Evolutionary conservation across 1,140 invertebrate species (phyloP), one percentile per base, ranked within the genome.

Genomic region (Matsumurasca onukii): DNA sequence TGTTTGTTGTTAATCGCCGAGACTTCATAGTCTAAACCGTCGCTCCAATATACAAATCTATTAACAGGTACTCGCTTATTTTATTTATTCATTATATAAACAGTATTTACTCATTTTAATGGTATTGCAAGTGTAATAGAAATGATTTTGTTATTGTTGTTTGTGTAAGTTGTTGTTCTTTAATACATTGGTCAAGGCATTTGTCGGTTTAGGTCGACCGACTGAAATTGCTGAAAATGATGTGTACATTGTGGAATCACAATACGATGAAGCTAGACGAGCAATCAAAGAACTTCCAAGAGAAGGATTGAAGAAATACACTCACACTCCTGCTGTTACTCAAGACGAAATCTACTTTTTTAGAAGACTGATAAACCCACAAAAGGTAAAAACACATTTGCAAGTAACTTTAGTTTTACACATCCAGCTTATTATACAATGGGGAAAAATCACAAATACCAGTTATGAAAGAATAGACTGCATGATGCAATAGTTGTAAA

Each of bases 271-370:
- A 79, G 85, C 88, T 20, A 93, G 92, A 75, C 88, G 91, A 70
- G 83, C 91, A 49, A 86, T 94, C 15, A 84, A 86, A 45, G 93
- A 94, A 77, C 79, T 95, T 0, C 84, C 84, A 17, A 81, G 82
- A 52, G 86, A 89, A 20, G 91, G 89, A 2, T 78, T 94, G 55
- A 88, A 95, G 78, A 95, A 94, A 79, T 94, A 91, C 74, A 86
- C 87, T 65, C 90, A 97, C 74, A 90, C 89, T 39, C 85, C 88
- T 15, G 82, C 86, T 20, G 95, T 98, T 2, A 91, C 88, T 9
- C 89, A 95, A 71, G 97, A 99, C 82, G 97, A 99, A 83, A 89
- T 97, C 45, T 95, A 93, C 76, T 93, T 89, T 78, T 97, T 97
- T 80, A 86, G 90, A 63, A 87, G 89, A 49, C 81, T 88, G 2